These are phyloP conservation scores for Arothron firmamentum DNA, from an alignment of 2,113 vertebrate genomes.

Conservation along the genomic window DNA sequence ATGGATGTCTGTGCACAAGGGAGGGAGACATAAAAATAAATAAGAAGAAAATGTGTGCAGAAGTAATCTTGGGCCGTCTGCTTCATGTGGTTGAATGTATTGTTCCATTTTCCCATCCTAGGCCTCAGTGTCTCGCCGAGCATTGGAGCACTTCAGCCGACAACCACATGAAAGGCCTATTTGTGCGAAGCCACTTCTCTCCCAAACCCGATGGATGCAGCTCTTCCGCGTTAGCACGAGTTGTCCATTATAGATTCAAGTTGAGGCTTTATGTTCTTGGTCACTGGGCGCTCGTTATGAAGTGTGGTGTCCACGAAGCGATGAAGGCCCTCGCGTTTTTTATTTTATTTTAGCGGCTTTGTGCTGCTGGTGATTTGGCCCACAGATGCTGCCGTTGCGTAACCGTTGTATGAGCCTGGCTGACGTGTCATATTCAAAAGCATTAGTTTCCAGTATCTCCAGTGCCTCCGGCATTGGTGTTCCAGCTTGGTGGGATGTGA, in stretches of 20 bases:
- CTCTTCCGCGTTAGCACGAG: slow-evolving; percentile 61
- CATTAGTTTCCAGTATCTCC: slow-evolving; percentile 63
- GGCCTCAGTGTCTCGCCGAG: slow-evolving; percentile 73
- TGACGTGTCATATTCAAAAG: slow-evolving; percentile 61
- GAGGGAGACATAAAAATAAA: slow-evolving; percentile 7
- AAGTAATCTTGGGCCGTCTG: slow-evolving; percentile 60
- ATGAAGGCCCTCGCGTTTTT: slow-evolving; percentile 41
- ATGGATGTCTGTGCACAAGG: slow-evolving; percentile 19
- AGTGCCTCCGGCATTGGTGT: slow-evolving; percentile 54
- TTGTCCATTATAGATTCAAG: slow-evolving; percentile 44
- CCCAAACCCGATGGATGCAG: slow-evolving; percentile 56
- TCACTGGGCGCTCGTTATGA: slow-evolving; percentile 34
- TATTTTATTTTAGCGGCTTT: slow-evolving; percentile 46
- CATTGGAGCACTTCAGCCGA: slow-evolving; percentile 68
- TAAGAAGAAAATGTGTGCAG: slow-evolving; percentile 51
- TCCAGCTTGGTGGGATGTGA: slow-evolving; percentile 54
- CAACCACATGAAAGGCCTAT: slow-evolving; percentile 73
- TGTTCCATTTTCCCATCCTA: slow-evolving; percentile 69
- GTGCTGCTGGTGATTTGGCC: slow-evolving; percentile 53
- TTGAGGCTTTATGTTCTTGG: slow-evolving; percentile 33
- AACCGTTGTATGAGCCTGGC: slow-evolving; percentile 49
- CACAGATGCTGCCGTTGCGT: slow-evolving; percentile 40
- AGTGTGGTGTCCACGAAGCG: slow-evolving; percentile 40
- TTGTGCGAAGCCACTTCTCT: slow-evolving; percentile 64
- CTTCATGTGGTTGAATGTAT: slow-evolving; percentile 75